phyloP scores from a whole-genome alignment of 2,888 invertebrate species.

The Drosophila birchii region DNA sequence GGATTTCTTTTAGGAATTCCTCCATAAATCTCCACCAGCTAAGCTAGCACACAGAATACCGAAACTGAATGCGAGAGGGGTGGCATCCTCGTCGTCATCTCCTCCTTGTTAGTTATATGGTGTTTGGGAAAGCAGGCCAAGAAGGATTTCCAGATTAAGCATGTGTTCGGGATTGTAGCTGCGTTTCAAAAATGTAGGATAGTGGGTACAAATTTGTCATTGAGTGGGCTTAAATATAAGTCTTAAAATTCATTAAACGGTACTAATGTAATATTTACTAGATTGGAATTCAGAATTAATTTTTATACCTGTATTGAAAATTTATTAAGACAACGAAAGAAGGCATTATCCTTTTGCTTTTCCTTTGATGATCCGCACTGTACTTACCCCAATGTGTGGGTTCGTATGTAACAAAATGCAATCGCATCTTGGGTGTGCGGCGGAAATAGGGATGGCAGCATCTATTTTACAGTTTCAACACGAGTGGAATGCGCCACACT shows the following conservation, averaged over 20 bases:
- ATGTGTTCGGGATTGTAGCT: constrained; percentile 20
- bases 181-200: constrained; percentile 9
- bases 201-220: neutral
- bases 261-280: too few relatives aligned
- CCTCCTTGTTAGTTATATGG: constrained; percentile 71
- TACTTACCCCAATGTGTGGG: constrained; percentile 14
- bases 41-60: constrained; percentile 65
- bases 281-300: too few relatives aligned
- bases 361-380: constrained; percentile 2
- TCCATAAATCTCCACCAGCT: constrained; percentile 78
- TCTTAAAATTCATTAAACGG: too few relatives aligned
- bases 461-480: constrained; percentile 78
- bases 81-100: constrained; percentile 31
- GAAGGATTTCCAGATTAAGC: constrained; percentile 55
- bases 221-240: neutral
- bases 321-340: neutral
- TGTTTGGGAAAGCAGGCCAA: constrained; percentile 64
- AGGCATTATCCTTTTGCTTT: neutral
- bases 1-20: constrained; percentile 81
- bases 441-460: constrained; percentile 49
- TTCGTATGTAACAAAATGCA: constrained; percentile 53
- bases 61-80: constrained; percentile 53
- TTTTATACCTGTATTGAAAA: neutral
- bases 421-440: constrained; percentile 55
- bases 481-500: constrained; percentile 77